phyloP scores from a whole-genome alignment of 1,140 invertebrate genomes.

The Diuraphis noxia region DNA sequence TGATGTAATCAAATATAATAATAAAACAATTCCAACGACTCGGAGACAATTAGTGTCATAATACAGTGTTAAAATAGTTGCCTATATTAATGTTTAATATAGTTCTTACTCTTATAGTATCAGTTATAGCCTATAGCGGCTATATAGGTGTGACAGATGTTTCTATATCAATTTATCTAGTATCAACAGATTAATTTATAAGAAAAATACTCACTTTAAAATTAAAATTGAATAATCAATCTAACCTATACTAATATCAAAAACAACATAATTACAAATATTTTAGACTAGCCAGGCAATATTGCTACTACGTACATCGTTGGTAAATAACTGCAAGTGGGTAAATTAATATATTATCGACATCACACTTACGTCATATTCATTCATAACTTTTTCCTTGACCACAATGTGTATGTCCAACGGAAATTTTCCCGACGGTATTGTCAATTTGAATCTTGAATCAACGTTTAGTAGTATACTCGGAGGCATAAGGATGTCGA shows the following conservation, averaged over 20 bases:
- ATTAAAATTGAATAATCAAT: not conserved
- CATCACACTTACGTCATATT: conserved; percentile 64
- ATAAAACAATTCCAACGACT: not conserved
- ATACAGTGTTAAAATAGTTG: not conserved
- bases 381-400: conserved; percentile 64
- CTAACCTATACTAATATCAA: not conserved
- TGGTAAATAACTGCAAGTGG: not conserved
- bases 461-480: conserved; percentile 65
- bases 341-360: not conserved
- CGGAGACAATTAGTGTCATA: not conserved
- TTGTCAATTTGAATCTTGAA: conserved; percentile 66
- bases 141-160: not conserved
- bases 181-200: not conserved
- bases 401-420: conserved; percentile 65
- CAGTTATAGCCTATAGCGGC: too few relatives aligned
- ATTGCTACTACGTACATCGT: not conserved
- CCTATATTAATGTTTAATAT: not conserved
- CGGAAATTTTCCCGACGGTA: conserved; percentile 67
- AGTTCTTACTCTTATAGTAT: not conserved
- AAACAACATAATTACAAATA: not conserved
- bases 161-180: not conserved
- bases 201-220: not conserved
- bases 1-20: not conserved
- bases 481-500: conserved; percentile 64
- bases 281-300: not conserved